phyloP scores from a whole-genome alignment of 1,140 invertebrate species.

The Apis cerana region DNA sequence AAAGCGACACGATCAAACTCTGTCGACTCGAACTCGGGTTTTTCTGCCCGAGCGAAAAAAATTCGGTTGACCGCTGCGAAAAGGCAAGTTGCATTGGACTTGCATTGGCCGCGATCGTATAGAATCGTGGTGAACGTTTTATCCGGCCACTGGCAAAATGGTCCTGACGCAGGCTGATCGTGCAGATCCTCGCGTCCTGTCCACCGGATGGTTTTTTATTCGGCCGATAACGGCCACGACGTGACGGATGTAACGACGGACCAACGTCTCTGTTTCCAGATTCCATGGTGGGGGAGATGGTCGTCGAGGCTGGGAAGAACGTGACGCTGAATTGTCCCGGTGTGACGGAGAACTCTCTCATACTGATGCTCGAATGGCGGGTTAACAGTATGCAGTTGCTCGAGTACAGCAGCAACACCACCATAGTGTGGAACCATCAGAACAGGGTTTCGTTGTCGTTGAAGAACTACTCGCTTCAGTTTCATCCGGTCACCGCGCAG shows the following conservation, averaged over 20 bases:
- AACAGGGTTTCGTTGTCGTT: constrained; percentile 82
- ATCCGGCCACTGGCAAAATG: constrained; percentile 43
- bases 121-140: constrained; percentile 20
- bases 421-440: constrained; percentile 81
- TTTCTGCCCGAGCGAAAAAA: no score
- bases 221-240: constrained; percentile 37
- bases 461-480: constrained; percentile 85
- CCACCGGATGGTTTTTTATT: constrained; percentile 47
- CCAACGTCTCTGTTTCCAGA: constrained; percentile 72
- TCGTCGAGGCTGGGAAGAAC: constrained; percentile 85
- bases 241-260: constrained; percentile 46
- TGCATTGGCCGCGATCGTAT: neutral
- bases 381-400: constrained; percentile 77
- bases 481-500: constrained; percentile 83
- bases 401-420: constrained; percentile 82
- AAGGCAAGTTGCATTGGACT: neutral
- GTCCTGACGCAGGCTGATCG: constrained; percentile 54
- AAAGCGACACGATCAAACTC: no score
- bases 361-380: constrained; percentile 85
- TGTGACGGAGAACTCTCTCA: constrained; percentile 84
- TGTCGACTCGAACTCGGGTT: no score
- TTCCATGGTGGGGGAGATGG: constrained; percentile 82
- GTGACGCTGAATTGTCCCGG: constrained; percentile 85
- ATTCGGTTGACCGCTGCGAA: no score
- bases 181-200: constrained; percentile 7